phyloP scores from a whole-genome alignment of 2,888 invertebrate genomes.

The Idaea biselata region DNA sequence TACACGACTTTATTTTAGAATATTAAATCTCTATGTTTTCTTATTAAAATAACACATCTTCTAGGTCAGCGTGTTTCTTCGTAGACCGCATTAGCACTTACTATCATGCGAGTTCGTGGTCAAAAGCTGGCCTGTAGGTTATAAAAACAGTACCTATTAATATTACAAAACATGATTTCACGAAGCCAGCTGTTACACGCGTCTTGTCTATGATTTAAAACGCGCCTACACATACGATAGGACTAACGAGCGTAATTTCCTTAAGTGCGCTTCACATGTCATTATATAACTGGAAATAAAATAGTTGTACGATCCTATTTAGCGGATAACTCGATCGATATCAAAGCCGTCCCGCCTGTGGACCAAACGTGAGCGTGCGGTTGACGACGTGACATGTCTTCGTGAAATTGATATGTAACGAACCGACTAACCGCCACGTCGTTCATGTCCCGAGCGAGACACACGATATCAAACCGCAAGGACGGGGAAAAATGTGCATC shows the following conservation, averaged over 20 bases:
- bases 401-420: slow-evolving; percentile 34
- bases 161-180: neutral
- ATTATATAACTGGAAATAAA: neutral
- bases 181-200: neutral
- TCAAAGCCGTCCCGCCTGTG: slow-evolving; percentile 1
- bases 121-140: too few relatives aligned
- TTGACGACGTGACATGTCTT: slow-evolving; percentile 13
- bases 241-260: neutral
- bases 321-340: slow-evolving; percentile 3
- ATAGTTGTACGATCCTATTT: neutral
- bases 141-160: too few relatives aligned
- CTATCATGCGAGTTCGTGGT: too few relatives aligned
- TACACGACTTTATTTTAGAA: too few relatives aligned
- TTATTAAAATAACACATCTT: too few relatives aligned
- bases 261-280: neutral
- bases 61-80: too few relatives aligned
- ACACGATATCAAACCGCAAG: slow-evolving; percentile 20
- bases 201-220: neutral
- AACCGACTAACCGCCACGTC: slow-evolving; percentile 38
- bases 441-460: slow-evolving; percentile 21
- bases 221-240: neutral
- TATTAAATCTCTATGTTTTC: too few relatives aligned
- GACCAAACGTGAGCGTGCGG: slow-evolving; percentile 20
- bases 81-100: too few relatives aligned
- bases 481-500: slow-evolving; percentile 36